phyloP scores from a whole-genome alignment of 2,113 vertebrate genomes.

The Cinclus mexicanus region DNA sequence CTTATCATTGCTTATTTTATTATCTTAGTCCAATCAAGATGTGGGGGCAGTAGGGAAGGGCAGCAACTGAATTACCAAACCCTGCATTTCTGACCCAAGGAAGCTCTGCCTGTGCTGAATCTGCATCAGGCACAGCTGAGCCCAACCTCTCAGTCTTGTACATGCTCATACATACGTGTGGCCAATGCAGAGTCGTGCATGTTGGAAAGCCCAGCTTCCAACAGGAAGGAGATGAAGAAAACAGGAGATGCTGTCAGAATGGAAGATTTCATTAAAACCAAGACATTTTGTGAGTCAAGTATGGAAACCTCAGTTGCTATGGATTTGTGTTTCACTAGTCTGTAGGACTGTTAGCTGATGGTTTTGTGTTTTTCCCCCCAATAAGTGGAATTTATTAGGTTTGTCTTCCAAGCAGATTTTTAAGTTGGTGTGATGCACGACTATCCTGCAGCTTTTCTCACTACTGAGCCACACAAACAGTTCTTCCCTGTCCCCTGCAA shows the following conservation, averaged over 20 bases:
- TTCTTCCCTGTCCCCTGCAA: not conserved
- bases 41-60: not conserved
- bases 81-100: not conserved
- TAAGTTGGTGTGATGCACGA: not conserved
- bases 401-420: not conserved
- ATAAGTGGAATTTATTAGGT: not conserved
- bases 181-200: too few species aligned
- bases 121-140: not conserved
- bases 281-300: not conserved
- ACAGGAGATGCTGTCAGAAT: not conserved
- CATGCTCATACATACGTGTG: accelerated
- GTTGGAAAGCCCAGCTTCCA: not conserved
- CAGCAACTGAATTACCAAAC: not conserved
- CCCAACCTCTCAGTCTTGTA: accelerated
- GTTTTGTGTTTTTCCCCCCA: accelerated
- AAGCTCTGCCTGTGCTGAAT: not conserved
- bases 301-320: not conserved
- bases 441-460: not conserved
- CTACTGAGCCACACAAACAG: not conserved
- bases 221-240: not conserved
- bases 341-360: not conserved
- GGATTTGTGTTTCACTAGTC: not conserved
- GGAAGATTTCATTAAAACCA: not conserved
- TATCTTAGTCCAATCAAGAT: not conserved
- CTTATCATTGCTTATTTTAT: not conserved